Base-by-base conservation (phyloP, 2,113 vertebrate genomes). In the Microtus montanus region DNA sequence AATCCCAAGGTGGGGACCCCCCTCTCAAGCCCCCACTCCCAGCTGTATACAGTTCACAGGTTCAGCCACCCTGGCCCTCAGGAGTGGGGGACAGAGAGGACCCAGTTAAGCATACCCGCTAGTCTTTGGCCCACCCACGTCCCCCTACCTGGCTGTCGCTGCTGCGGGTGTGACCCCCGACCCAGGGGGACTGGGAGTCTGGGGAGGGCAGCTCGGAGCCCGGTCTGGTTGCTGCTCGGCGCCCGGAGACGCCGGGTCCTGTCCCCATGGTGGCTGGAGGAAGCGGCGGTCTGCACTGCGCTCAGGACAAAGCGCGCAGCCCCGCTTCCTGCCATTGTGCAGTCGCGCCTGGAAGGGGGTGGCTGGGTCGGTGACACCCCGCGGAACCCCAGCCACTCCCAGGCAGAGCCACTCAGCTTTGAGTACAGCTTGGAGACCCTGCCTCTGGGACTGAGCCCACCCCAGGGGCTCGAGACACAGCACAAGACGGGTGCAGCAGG, bases 281-380 rank as follows among this genome's bases (percentile, higher is more conserved):
- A 96, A 96, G 93, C 96, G 0, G 52, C 66, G 66, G 78, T 84
- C 91, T 90, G 93, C 68, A 82, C 96, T 47, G 87, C 38, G 80
- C 47, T 92, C 93, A 49, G 92, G 97, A 97, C 97, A 94, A 89
- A 93, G 97, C 95, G n/a, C 75, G 1, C 93, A 87, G 92, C 93
- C 88, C 96, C 19, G 96, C 95, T 97, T 97, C 97, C 97, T 97
- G 97, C 95, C 97, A 97, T 97, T 97, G 97, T 97, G 95, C 92
- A 3, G 93, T 92, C 30, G 64, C 68, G 33, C 95, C 96, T 92
- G 84, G 35, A 86, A 38, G 30, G 71, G 44, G n/a, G 63, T 24
- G 61, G 35, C 61, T 9, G 63, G 70, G 75, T 38, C 79, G 24
- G 88, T 38, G 84, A 90, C 92, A 41, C 61, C 77, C 79, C 28